Evolutionary conservation across 1,140 invertebrate species (phyloP).

Genomic region (Brachionus rotundiformis): DNA sequence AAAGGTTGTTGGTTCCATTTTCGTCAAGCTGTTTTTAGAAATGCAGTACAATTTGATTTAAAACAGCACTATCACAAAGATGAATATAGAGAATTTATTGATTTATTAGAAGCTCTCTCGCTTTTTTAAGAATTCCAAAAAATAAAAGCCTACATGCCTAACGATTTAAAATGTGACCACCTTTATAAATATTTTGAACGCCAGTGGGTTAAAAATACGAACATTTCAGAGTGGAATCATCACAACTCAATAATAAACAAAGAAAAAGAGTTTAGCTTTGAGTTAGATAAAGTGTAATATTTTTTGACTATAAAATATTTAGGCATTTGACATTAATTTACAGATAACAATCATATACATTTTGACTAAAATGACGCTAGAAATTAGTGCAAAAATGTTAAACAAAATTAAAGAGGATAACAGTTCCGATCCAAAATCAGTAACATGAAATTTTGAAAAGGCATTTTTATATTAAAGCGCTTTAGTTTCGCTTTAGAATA

Average conservation of each 20-base stretch:
- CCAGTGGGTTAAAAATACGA: not conserved
- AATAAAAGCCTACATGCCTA: not conserved
- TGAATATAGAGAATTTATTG: slow-evolving; percentile 15
- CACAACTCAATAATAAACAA: not conserved
- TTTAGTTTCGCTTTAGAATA: no score
- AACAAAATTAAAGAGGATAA: no score
- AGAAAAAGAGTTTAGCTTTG: not conserved
- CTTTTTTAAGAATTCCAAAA: not conserved
- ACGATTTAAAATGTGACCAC: not conserved
- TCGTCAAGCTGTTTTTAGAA: slow-evolving; percentile 23
- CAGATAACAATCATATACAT: no score
- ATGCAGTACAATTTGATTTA: not conserved
- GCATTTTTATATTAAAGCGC: no score
- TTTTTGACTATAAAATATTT: no score
- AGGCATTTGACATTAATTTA: no score
- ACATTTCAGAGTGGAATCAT: not conserved
- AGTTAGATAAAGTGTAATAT: not conserved
- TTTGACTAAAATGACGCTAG: no score
- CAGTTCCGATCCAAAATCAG: no score
- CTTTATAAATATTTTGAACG: not conserved
- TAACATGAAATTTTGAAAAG: no score
- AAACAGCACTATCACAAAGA: not conserved
- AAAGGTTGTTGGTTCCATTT: slow-evolving; percentile 29
- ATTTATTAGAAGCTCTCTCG: not conserved
- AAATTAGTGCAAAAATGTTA: no score